Evolutionary conservation across 1,140 invertebrate species (phyloP), one percentile per base, ranked within the genome.

Genomic region (Apolygus lucorum): DNA sequence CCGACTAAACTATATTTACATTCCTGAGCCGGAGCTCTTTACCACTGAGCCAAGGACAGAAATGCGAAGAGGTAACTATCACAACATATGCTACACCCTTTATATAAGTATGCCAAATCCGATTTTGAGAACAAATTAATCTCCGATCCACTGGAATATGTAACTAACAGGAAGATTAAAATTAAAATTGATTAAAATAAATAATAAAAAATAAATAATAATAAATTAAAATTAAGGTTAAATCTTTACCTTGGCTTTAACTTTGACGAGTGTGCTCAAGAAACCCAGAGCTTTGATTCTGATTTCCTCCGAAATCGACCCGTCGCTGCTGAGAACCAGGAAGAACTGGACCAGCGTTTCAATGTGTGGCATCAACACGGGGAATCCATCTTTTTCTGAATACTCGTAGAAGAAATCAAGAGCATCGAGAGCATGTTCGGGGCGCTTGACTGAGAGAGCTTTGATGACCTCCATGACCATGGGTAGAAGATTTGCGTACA

Each of bases 401-500:
- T 92, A 78, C 72, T 86, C 86, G 76, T 92, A 88, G 68, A 91
- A 81, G 14, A 92, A 78, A 75, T 90, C 88, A 72, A 92, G 84
- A 1, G 84, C 81, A 70, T 87, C 81, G 71, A 71, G 8, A 1
- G 71, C 71, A 52, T 68, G 24, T 26, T 72, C 73, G 1, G 70
- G 68, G 2, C 86, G 81, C 21, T 79, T 76, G 0, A 74, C 34
- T 14, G 84, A 76, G 68, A 90, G 79, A 13, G 81, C 77, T 67
- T 81, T 79, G 21, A 90, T 81, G 0, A 85, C 80, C 63, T 82
- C 79, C 24, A 90, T 79, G 17, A 89, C 78, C 34, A 66, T 63
- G 14, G 88, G 87, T 69, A 91, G 76, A 42, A 88, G 77, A 72
- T 81, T 81, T 72, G 86, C 82, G 70, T 90, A 86, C 2, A 83